Conservation (phyloP, 2,797 vertebrate species). For the Coregonus sp. region DNA sequence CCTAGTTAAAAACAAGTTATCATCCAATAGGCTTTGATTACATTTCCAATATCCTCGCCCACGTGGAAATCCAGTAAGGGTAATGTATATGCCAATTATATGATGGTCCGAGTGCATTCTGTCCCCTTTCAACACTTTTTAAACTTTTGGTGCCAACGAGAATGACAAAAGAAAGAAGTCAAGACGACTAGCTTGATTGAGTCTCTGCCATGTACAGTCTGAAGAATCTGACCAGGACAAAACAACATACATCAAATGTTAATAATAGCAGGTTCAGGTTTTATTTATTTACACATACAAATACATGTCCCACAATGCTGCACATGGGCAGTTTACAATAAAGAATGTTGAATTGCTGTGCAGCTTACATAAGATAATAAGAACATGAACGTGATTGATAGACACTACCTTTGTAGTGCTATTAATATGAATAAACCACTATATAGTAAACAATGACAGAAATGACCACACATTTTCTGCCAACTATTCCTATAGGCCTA, state of each 20-base stretch:
- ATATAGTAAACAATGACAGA: not conserved
- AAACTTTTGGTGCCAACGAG: too few relatives aligned
- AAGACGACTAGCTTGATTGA: too few relatives aligned
- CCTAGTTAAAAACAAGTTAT: too few relatives aligned
- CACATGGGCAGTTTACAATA: not conserved
- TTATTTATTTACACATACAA: not conserved
- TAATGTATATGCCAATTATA: too few relatives aligned
- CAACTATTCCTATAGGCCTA: conserved; percentile 22
- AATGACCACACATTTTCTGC: not conserved
- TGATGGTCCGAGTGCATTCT: too few relatives aligned
- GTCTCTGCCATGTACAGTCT: conserved; percentile 40
- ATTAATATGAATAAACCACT: not conserved
- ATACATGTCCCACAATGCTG: not conserved
- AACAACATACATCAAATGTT: not conserved
- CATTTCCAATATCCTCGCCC: too few relatives aligned
- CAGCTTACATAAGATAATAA: not conserved
- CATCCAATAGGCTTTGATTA: too few relatives aligned
- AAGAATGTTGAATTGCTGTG: not conserved
- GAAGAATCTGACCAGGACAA: conserved; percentile 61
- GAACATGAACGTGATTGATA: not conserved
- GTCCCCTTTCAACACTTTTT: too few relatives aligned
- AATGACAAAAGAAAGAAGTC: too few relatives aligned
- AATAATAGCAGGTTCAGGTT: not conserved
- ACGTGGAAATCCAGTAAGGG: too few relatives aligned
- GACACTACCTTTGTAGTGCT: not conserved